phyloP scores from a whole-genome alignment of 2,113 vertebrate species.

The Daphoenositta chrysoptera region DNA sequence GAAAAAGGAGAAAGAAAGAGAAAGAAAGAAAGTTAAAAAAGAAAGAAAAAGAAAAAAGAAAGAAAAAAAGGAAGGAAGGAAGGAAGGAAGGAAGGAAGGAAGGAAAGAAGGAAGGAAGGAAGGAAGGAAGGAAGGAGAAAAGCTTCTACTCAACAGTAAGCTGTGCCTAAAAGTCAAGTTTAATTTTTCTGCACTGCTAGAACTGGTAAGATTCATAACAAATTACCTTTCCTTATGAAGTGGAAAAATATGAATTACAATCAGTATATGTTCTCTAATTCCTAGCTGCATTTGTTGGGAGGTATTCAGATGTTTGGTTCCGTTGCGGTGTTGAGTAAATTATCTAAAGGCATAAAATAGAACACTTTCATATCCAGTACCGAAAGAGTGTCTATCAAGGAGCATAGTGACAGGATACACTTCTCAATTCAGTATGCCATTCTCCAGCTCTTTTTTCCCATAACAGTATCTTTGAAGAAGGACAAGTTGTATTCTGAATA shows the following conservation, averaged over 20 bases:
- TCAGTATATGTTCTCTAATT: background rate
- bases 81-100: too few relatives aligned
- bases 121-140: background rate
- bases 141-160: background rate
- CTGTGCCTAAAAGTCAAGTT: background rate
- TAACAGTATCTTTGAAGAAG: background rate
- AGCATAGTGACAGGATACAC: background rate
- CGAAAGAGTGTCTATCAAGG: background rate
- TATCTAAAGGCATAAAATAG: background rate
- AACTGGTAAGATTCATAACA: background rate
- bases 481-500: background rate
- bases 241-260: background rate
- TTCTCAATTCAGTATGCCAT: background rate
- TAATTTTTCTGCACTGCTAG: background rate
- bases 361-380: background rate
- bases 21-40: too few relatives aligned
- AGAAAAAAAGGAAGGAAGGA: too few relatives aligned
- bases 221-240: background rate
- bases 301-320: background rate
- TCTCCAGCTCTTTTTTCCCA: background rate
- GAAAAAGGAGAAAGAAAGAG: too few relatives aligned
- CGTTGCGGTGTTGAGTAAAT: background rate
- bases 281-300: background rate
- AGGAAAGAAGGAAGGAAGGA: accelerated
- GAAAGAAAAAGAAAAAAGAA: too few relatives aligned